phyloP scores from a whole-genome alignment of 1,140 invertebrate genomes.

The Chironomus tepperi region DNA sequence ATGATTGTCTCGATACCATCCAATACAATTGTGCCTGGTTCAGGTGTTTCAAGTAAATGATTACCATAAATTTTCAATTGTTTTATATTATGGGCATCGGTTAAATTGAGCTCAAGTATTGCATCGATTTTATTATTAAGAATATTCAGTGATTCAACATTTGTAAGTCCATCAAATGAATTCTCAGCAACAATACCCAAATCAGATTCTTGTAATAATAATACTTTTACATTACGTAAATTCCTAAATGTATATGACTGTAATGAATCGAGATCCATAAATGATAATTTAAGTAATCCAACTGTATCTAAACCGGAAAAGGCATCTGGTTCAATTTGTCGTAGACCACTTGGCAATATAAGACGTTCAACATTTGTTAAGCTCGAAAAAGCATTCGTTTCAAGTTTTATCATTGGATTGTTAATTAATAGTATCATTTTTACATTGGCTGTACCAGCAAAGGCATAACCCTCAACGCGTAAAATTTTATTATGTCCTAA shows the following conservation, averaged over 20 bases:
- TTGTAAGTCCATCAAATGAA: slow-evolving; percentile 59
- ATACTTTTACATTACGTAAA: slow-evolving; percentile 58
- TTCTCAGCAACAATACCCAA: slow-evolving; percentile 59
- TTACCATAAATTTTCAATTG: slow-evolving; percentile 65
- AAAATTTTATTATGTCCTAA: slow-evolving; percentile 68
- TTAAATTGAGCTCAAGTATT: slow-evolving; percentile 60
- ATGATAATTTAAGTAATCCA: slow-evolving; percentile 63
- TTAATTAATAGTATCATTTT: slow-evolving; percentile 62
- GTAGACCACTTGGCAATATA: slow-evolving; percentile 66
- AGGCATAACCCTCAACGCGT: slow-evolving; percentile 67
- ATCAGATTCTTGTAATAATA: slow-evolving; percentile 71
- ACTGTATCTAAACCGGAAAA: slow-evolving; percentile 72
- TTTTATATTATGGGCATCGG: slow-evolving; percentile 55
- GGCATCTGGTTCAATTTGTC: slow-evolving; percentile 62
- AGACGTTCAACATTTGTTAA: slow-evolving; percentile 66
- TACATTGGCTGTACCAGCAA: slow-evolving; percentile 73
- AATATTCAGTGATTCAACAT: slow-evolving; percentile 60
- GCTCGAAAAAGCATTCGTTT: slow-evolving; percentile 68
- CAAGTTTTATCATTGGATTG: slow-evolving; percentile 64
- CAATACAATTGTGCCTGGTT: slow-evolving; percentile 52
- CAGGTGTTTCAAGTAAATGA: slow-evolving; percentile 65
- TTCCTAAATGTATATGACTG: slow-evolving; percentile 64
- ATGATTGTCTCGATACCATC: slow-evolving; percentile 57
- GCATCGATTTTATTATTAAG: slow-evolving; percentile 76
- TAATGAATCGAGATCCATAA: slow-evolving; percentile 66